Evolutionary conservation across 2,113 vertebrate species (phyloP), one percentile per base, ranked within the genome.

Genomic region (Callorhinus ursinus): DNA sequence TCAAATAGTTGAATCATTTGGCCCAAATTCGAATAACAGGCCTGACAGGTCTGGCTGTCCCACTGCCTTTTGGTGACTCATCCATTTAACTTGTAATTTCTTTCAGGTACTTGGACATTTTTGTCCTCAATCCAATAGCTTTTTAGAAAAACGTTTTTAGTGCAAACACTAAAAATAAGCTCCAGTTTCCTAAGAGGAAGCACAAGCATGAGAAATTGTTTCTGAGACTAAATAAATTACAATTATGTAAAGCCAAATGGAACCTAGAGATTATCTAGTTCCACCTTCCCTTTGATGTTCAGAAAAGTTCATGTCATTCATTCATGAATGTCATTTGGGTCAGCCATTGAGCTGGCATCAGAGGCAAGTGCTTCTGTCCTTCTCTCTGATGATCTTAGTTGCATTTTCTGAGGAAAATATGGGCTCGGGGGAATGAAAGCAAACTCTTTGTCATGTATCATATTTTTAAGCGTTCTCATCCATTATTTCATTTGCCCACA

Each of bases 41-140:
- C 1, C 53, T 59, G n/a, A 76, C 9, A 61, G 65, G 6, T 53
- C 53, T 67, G 18, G 26, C 39, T 81, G 83, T 85, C 55, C 49
- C 51, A 39, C 84, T 59, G 14, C 49, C 53, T 59, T 76, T 77
- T 65, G 71, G 51, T 86, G 95, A 92, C 36, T 76, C 36, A 69
- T 79, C 18, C 61, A 85, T 93, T 63, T 87, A 90, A 72, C 57
- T 76, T 90, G 11, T 39, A 24, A 93, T 93, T 97, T 90, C 69
- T 61, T 94, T 92, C 57, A 36, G 42, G 15, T 77, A 95, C 51
- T 33, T 91, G 71, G 49, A 88, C 26, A 26, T 61, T 72, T 96
- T 76, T 86, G 13, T 55, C 18, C 11, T 81, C 42, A 46, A 51
- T 81, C 42, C 16, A 90, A 46, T 14, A 76, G 53, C 24, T 76